Evolutionary conservation across 2,113 vertebrate species (phyloP).

Genomic region (Xenopus borealis): DNA sequence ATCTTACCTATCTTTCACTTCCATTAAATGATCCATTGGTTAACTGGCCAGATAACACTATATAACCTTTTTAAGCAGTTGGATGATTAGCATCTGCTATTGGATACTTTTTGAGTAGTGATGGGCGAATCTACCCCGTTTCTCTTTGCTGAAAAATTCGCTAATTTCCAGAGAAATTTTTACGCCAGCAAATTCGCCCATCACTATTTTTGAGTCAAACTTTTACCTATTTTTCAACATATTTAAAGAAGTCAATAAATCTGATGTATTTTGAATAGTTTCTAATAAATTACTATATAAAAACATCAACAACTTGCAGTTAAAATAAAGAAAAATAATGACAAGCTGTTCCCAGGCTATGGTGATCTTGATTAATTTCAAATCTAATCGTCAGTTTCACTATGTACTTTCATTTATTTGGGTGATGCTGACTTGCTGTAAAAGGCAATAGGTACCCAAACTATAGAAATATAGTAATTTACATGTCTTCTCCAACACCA

Average conservation of each 20-base stretch:
- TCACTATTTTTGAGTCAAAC: too few species aligned
- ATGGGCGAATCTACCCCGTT: too few species aligned
- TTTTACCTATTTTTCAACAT: too few species aligned
- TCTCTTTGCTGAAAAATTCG: too few species aligned
- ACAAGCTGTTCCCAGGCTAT: conserved; percentile 7
- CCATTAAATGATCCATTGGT: too few species aligned
- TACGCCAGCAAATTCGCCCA: too few species aligned
- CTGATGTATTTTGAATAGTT: conserved; percentile 26
- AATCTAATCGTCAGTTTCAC: conserved; percentile 11
- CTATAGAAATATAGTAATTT: conserved; percentile 26
- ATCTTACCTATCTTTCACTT: too few species aligned
- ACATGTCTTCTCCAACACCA: background rate
- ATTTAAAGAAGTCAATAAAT: conserved; percentile 3
- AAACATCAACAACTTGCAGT: conserved; percentile 17
- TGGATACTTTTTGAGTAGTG: too few species aligned
- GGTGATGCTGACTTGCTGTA: conserved; percentile 20
- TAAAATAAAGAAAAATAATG: conserved; percentile 11
- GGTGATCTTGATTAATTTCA: conserved; percentile 27
- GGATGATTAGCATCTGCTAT: too few species aligned
- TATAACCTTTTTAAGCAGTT: too few species aligned
- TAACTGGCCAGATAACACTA: too few species aligned
- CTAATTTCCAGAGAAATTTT: too few species aligned
- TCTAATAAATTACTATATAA: conserved; percentile 12
- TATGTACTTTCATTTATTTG: conserved; percentile 23
- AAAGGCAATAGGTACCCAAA: conserved; percentile 40